Evolutionary conservation across 2,113 vertebrate genomes (phyloP).

Genomic region (Syrrhaptes paradoxus): DNA sequence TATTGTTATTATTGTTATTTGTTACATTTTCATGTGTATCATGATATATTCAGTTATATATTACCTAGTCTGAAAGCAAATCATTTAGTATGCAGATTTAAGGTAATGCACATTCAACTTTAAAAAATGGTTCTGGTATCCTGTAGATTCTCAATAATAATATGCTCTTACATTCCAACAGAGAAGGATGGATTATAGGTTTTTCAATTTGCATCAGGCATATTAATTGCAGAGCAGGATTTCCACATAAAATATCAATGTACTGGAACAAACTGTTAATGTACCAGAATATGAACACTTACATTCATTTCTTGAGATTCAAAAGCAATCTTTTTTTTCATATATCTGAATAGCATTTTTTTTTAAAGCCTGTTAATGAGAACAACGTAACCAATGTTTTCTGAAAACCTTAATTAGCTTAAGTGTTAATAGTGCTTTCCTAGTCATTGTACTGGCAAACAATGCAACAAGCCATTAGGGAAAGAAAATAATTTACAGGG

Average conservation of each 20-base stretch:
- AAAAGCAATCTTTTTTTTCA: conserved; percentile 66
- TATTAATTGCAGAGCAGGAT: conserved; percentile 82
- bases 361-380: conserved; percentile 63
- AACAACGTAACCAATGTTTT: conserved; percentile 54
- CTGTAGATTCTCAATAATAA: conserved; percentile 80
- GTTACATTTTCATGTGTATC: conserved; percentile 48
- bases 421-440: conserved; percentile 68
- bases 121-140: conserved; percentile 77
- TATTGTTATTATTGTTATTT: conserved; percentile 37
- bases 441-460: conserved; percentile 67
- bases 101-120: conserved; percentile 79
- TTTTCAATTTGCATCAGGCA: conserved; percentile 81
- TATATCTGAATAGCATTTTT: conserved; percentile 49
- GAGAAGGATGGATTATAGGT: conserved; percentile 79
- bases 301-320: conserved; percentile 76
- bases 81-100: conserved; percentile 78
- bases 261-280: conserved; percentile 85
- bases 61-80: conserved; percentile 70
- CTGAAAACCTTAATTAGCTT: conserved; percentile 76
- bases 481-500: conserved; percentile 68
- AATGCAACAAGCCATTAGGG: conserved; percentile 66
- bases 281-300: conserved; percentile 80
- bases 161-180: conserved; percentile 75
- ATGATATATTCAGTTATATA: conserved; percentile 61
- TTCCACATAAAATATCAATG: conserved; percentile 83